phyloP scores from a whole-genome alignment of 2,888 invertebrate genomes.

The Drosophila yooni region DNA sequence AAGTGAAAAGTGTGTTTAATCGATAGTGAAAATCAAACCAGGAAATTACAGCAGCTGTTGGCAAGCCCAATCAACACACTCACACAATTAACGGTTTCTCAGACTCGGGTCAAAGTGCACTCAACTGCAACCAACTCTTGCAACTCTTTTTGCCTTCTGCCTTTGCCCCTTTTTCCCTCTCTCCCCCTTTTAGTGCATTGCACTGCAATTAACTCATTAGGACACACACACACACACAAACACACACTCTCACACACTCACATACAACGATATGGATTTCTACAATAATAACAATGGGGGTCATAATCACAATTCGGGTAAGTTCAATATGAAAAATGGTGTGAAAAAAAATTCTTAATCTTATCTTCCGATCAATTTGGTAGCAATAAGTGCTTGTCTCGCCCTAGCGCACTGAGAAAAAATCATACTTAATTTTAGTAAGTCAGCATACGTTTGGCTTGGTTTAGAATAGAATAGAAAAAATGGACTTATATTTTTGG shows the following conservation, averaged over 20 bases:
- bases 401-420: neutral
- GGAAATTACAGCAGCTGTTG: conserved; percentile 28
- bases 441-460: no score
- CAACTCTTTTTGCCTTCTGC: conserved; percentile 16
- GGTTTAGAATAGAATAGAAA: neutral
- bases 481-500: neutral
- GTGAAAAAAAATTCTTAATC: conserved; percentile 19
- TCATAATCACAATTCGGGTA: conserved; percentile 67
- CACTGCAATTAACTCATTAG: conserved; percentile 62
- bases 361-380: conserved; percentile 37
- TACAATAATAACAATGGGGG: conserved; percentile 66
- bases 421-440: neutral
- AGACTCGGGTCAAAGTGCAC: conserved; percentile 57
- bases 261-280: conserved; percentile 74
- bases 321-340: conserved; percentile 58
- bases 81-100: conserved; percentile 39
- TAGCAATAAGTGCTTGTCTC: neutral
- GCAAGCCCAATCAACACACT: conserved; percentile 23
- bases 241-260: neutral
- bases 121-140: conserved; percentile 36
- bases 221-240: neutral
- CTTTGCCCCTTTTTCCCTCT: conserved; percentile 6
- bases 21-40: conserved; percentile 70
- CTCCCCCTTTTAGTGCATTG: conserved; percentile 59
- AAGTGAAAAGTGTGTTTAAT: conserved; percentile 72